phyloP scores from a whole-genome alignment of 2,113 vertebrate genomes.

The Notarius lentiginosus region DNA sequence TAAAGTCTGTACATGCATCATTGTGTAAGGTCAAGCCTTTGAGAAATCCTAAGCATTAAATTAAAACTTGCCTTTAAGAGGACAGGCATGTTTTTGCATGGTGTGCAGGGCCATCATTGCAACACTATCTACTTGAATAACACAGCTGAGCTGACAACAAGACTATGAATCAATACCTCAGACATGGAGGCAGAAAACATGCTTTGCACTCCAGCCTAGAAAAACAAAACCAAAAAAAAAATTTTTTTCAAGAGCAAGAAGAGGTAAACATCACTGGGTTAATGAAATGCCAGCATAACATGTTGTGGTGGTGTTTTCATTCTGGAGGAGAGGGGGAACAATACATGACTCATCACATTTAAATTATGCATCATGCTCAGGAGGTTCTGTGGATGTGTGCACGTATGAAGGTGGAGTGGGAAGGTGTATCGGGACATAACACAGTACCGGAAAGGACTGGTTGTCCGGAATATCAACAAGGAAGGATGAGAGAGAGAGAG shows the following conservation, averaged over 20 bases:
- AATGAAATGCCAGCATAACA: constrained; percentile 36
- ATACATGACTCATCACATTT: constrained; percentile 39
- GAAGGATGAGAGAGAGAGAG: constrained; percentile 1
- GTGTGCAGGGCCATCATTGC: constrained; percentile 27
- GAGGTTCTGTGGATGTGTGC: constrained; percentile 11
- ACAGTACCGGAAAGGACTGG: background rate
- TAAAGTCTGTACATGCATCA: background rate
- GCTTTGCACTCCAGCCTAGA: background rate
- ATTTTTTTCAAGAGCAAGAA: background rate
- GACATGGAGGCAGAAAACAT: background rate
- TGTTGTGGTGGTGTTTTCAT: constrained; percentile 39
- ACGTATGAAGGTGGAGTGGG: background rate
- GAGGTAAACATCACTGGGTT: constrained; percentile 28
- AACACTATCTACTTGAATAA: constrained; percentile 27
- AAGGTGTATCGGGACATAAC: constrained; percentile 11
- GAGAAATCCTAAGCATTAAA: constrained; percentile 12
- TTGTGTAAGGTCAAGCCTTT: constrained; percentile 1
- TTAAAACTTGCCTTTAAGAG: background rate
- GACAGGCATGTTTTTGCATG: constrained; percentile 23
- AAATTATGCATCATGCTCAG: constrained; percentile 31
- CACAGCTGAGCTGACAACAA: constrained; percentile 5
- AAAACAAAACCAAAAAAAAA: constrained; percentile 22
- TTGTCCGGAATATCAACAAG: constrained; percentile 4
- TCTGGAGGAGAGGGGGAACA: constrained; percentile 5
- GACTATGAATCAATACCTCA: constrained; percentile 34